A percentile compares a stretch with the other conserved stretches of the same genome.
phyloP scores from a whole-genome alignment of 2,113 vertebrate species.

The Tragelaphus imberbis region DNA sequence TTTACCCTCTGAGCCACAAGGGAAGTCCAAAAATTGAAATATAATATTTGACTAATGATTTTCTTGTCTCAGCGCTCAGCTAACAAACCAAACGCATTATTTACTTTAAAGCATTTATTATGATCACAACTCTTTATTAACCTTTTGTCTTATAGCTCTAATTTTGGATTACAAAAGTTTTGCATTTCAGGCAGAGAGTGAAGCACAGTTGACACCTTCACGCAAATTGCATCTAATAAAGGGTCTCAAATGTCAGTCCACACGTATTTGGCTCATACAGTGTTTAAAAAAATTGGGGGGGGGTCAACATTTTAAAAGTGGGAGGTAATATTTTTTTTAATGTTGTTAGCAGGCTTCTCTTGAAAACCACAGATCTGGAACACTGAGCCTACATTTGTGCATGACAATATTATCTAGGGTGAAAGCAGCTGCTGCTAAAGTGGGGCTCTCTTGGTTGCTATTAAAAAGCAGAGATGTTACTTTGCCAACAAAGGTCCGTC shows the following conservation, averaged over 20 bases:
- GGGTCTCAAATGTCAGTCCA: background rate
- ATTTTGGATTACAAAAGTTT: constrained; percentile 33
- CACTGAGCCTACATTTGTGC: background rate
- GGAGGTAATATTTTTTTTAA: background rate
- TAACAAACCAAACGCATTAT: background rate
- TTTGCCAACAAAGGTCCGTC: background rate
- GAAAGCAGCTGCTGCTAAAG: background rate
- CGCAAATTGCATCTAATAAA: background rate
- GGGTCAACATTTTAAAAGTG: background rate
- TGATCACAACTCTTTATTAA: background rate
- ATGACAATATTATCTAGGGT: background rate
- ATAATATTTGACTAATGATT: background rate
- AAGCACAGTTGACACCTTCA: background rate
- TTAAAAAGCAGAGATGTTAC: background rate
- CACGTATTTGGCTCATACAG: background rate
- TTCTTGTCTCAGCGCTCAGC: background rate
- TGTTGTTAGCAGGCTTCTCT: background rate
- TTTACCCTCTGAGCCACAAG: background rate
- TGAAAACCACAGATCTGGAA: constrained; percentile 27
- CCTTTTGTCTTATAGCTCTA: background rate
- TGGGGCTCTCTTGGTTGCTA: background rate
- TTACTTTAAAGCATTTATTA: background rate
- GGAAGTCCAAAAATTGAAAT: background rate
- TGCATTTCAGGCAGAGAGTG: constrained; percentile 13
- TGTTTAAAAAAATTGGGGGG: background rate